Evolutionary conservation across 1,140 invertebrate genomes (phyloP).

Genomic region (Oedothorax gibbosus): DNA sequence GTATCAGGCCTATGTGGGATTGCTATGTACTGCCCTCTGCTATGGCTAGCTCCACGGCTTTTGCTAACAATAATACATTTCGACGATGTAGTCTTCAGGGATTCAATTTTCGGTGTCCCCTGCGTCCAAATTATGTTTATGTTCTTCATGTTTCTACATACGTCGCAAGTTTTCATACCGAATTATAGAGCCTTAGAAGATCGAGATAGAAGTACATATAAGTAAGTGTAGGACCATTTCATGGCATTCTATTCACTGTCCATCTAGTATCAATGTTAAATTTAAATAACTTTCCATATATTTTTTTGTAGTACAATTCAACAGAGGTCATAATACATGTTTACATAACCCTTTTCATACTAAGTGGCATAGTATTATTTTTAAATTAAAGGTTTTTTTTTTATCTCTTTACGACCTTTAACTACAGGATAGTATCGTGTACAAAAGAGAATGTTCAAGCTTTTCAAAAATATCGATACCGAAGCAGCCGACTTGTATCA

Average conservation of each 20-base stretch:
- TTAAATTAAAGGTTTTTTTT: no score
- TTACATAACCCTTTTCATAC: no score
- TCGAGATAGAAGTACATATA: conserved; percentile 13
- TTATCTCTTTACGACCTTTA: no score
- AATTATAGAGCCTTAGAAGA: conserved; percentile 11
- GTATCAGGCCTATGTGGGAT: background rate
- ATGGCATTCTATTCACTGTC: background rate
- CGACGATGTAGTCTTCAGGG: conserved; percentile 37
- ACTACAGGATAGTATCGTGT: no score
- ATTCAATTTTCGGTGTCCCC: conserved; percentile 13
- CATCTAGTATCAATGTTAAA: no score
- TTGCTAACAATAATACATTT: conserved; percentile 31
- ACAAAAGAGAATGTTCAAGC: no score
- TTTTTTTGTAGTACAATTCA: no score
- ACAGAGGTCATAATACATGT: no score
- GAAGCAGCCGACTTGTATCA: no score
- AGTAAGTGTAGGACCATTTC: background rate
- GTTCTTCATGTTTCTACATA: conserved; percentile 41
- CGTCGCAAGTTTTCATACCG: conserved; percentile 10
- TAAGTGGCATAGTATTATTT: no score
- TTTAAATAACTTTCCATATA: background rate
- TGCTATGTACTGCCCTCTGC: conserved; percentile 1
- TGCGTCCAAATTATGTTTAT: conserved; percentile 26
- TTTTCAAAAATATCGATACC: no score
- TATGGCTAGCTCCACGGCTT: conserved; percentile 28